These are phyloP conservation scores for Melanotaenia duboulayi DNA, from an alignment of 2,113 vertebrate species.

Conservation along the genomic window DNA sequence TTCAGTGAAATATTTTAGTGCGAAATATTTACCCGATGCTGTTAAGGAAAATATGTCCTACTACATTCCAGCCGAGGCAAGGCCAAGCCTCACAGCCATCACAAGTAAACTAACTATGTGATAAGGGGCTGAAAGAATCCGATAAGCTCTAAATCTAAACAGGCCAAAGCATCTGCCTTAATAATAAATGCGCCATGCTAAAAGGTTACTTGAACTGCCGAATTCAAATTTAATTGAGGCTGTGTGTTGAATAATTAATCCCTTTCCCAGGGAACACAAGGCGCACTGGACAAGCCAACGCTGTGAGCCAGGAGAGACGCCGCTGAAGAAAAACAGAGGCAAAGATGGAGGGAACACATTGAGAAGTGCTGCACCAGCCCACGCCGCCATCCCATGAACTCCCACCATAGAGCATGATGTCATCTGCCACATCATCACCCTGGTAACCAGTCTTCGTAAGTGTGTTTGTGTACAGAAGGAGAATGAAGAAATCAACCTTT, in stretches of 20 bases:
- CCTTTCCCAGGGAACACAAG: conserved; percentile 76
- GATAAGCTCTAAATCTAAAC: conserved; percentile 79
- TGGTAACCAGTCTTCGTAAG: conserved; percentile 66
- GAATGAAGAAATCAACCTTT: conserved; percentile 65
- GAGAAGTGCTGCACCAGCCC: conserved; percentile 48
- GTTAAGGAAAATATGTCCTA: conserved; percentile 46
- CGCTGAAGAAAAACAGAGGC: conserved; percentile 32
- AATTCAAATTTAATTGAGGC: conserved; percentile 83
- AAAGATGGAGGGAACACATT: conserved; percentile 47
- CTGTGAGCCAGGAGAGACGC: conserved; percentile 46
- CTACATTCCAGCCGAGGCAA: conserved; percentile 50
- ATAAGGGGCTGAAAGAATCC: conserved; percentile 70
- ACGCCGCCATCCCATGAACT: conserved; percentile 64
- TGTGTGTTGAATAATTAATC: conserved; percentile 82
- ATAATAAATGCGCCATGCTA: conserved; percentile 79
- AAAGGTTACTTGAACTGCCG: conserved; percentile 83
- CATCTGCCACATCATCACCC: conserved; percentile 72
- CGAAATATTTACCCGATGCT: conserved; percentile 54
- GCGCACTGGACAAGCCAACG: conserved; percentile 62
- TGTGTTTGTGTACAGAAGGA: conserved; percentile 51
- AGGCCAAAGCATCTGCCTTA: conserved; percentile 79
- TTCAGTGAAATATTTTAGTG: conserved; percentile 33
- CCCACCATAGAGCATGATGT: conserved; percentile 70
- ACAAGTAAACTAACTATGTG: conserved; percentile 52
- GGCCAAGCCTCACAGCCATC: conserved; percentile 44